Conservation (phyloP, 2,888 invertebrate genomes). For the Eupsilia transversa region DNA sequence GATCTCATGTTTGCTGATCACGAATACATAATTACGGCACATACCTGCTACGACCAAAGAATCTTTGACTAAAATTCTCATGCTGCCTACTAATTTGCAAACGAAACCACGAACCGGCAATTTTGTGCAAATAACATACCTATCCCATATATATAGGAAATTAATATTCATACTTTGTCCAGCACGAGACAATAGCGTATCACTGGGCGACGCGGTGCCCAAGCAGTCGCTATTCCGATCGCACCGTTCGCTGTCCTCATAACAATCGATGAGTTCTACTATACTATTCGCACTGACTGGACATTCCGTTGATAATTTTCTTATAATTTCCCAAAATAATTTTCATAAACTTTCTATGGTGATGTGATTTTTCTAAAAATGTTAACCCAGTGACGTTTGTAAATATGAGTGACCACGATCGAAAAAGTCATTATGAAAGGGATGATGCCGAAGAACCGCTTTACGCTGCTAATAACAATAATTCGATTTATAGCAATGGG, state of each 20-base stretch:
- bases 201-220: conserved; percentile 78
- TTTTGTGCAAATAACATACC: conserved; percentile 51
- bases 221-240: conserved; percentile 84
- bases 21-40: conserved; percentile 18
- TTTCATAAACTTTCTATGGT: conserved; percentile 60
- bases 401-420: conserved; percentile 86
- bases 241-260: conserved; percentile 88
- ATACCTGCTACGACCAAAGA: not conserved
- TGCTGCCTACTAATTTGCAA: conserved; percentile 44
- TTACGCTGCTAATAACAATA: conserved; percentile 85
- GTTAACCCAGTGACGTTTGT: conserved; percentile 65
- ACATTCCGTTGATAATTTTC: conserved; percentile 64
- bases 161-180: conserved; percentile 88
- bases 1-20: conserved; percentile 1
- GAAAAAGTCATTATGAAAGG: conserved; percentile 81
- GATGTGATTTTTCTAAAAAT: conserved; percentile 66
- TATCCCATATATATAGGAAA: conserved; percentile 70
- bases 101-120: conserved; percentile 52
- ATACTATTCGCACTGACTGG: conserved; percentile 78
- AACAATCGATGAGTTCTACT: conserved; percentile 83
- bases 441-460: conserved; percentile 82
- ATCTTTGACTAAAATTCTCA: conserved; percentile 8
- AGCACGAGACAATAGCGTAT: conserved; percentile 80
- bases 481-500: conserved; percentile 90
- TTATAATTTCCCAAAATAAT: conserved; percentile 42